Conservation (phyloP, 2,113 vertebrate genomes). For the Jaculus jaculus region DNA sequence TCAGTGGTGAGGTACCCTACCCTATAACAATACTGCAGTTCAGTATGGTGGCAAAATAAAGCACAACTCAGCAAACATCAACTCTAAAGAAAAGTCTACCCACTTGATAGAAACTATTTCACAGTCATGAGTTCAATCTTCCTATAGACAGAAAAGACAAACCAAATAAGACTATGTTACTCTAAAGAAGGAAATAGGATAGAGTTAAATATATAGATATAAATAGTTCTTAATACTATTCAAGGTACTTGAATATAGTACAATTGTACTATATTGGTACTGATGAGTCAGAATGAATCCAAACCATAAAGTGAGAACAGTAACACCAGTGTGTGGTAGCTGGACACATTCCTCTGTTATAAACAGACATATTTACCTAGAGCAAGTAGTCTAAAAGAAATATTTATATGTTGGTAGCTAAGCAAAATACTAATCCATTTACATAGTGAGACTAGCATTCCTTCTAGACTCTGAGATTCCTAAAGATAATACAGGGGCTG, state of each 20-base stretch:
- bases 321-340: background rate
- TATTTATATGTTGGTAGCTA: background rate
- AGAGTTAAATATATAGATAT: background rate
- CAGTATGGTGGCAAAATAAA: background rate
- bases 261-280: background rate
- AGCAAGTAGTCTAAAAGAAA: background rate
- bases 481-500: background rate
- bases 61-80: background rate
- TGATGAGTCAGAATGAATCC: background rate
- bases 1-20: background rate
- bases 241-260: slow-evolving; percentile 7
- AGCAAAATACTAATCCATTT: background rate
- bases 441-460: background rate
- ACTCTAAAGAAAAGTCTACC: background rate
- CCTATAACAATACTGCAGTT: background rate
- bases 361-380: background rate
- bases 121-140: background rate
- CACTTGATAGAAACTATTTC: background rate
- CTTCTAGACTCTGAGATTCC: background rate
- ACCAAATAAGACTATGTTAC: background rate
- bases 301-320: background rate
- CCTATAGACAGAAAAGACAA: background rate
- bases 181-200: background rate
- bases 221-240: background rate
- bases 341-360: background rate